These are phyloP conservation scores for Mixornis gularis DNA, from an alignment of 2,113 vertebrate genomes.

Conservation along the genomic window DNA sequence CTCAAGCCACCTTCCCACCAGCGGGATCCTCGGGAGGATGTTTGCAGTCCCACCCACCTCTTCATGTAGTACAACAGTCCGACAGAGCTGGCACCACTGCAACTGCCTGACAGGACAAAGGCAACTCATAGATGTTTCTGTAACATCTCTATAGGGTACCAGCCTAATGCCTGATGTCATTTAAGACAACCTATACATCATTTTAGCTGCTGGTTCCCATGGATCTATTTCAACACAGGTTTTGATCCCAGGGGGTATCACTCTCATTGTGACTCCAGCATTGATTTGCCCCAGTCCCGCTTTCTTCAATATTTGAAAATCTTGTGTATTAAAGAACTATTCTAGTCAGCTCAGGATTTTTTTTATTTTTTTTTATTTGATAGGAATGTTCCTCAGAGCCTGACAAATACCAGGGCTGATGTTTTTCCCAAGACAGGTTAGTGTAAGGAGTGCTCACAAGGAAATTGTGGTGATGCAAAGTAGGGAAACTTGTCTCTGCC, in stretches of 20 bases:
- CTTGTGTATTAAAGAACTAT: neutral
- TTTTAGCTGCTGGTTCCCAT: neutral
- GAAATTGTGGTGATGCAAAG: neutral
- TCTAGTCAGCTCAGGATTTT: neutral
- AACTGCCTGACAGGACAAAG: accelerated
- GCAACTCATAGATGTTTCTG: neutral
- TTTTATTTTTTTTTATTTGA: neutral
- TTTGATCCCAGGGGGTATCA: neutral
- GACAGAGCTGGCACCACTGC: neutral
- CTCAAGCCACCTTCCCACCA: neutral
- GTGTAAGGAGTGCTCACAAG: neutral
- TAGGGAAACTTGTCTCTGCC: neutral
- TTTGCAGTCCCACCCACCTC: accelerated
- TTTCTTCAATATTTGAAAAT: neutral
- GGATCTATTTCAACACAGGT: neutral
- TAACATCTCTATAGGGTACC: neutral
- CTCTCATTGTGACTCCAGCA: neutral
- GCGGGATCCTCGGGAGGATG: neutral
- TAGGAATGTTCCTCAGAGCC: neutral
- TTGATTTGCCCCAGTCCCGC: accelerated
- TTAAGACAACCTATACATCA: neutral
- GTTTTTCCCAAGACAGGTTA: neutral
- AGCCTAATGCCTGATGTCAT: neutral
- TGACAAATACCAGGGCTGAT: neutral
- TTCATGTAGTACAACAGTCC: neutral